phyloP scores from a whole-genome alignment of 1,140 invertebrate species.

The Megalonaias nervosa region DNA sequence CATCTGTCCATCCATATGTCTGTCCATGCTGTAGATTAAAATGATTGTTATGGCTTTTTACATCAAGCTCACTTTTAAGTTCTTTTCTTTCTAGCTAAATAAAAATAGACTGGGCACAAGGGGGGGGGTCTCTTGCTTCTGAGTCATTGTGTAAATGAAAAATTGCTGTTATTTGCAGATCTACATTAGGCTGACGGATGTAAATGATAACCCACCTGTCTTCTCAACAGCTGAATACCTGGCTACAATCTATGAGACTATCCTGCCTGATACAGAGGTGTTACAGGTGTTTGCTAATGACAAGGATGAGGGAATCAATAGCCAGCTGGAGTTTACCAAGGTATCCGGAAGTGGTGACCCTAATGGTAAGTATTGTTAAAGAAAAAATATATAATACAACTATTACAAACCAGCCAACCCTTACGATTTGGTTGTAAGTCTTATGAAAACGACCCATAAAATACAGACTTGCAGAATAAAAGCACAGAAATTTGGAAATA shows the following conservation, averaged over 20 bases:
- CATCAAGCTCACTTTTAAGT: too few relatives aligned
- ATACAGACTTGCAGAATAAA: background rate
- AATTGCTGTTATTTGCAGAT: conserved; percentile 43
- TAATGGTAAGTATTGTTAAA: conserved; percentile 70
- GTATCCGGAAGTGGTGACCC: conserved; percentile 78
- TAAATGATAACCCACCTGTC: conserved; percentile 63
- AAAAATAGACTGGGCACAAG: background rate
- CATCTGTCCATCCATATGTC: too few relatives aligned
- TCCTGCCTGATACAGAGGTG: conserved; percentile 81
- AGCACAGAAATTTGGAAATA: too few relatives aligned
- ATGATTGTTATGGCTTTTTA: too few relatives aligned
- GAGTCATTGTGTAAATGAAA: background rate
- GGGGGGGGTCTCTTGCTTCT: background rate
- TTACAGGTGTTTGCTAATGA: conserved; percentile 85
- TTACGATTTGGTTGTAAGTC: background rate
- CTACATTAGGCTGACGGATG: conserved; percentile 81
- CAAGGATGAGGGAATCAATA: conserved; percentile 83
- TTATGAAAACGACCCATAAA: background rate
- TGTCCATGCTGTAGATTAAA: too few relatives aligned
- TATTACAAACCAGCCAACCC: background rate
- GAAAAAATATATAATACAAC: too few relatives aligned
- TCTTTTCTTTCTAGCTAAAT: too few relatives aligned
- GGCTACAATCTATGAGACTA: conserved; percentile 71
- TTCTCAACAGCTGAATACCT: conserved; percentile 47
- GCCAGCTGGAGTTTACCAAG: conserved; percentile 83